phyloP scores from a whole-genome alignment of 2,888 invertebrate species.

The Criorhina ranunculi region DNA sequence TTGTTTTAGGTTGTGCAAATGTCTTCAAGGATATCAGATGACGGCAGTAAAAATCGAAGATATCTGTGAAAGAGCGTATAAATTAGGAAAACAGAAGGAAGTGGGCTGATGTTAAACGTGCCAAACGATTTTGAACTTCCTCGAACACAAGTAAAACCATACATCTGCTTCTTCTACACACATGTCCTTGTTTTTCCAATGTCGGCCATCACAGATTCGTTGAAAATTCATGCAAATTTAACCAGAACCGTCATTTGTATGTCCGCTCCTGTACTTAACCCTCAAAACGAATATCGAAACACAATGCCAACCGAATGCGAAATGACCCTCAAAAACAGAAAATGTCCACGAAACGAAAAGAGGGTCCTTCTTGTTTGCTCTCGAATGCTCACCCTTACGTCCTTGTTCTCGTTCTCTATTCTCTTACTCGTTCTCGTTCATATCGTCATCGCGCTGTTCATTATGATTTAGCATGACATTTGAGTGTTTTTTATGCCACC shows the following conservation, averaged over 20 bases:
- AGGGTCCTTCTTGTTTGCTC: slow-evolving; percentile 44
- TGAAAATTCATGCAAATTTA: slow-evolving; percentile 45
- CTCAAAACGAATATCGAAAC: slow-evolving; percentile 38
- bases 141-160: background rate
- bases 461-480: slow-evolving; percentile 75
- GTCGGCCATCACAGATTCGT: background rate
- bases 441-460: slow-evolving; percentile 31
- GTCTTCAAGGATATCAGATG: too few species aligned
- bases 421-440: slow-evolving; percentile 22
- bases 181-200: background rate
- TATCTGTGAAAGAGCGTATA: too few species aligned
- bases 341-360: slow-evolving; percentile 39
- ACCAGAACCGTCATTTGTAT: slow-evolving; percentile 33
- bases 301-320: slow-evolving; percentile 56
- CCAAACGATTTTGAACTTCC: background rate
- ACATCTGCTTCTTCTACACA: slow-evolving; percentile 19
- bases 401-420: slow-evolving; percentile 34
- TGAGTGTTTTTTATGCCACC: slow-evolving; percentile 28
- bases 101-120: too few species aligned
- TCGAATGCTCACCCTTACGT: slow-evolving; percentile 60
- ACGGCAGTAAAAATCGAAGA: too few species aligned
- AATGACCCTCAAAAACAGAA: slow-evolving; percentile 65
- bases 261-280: slow-evolving; percentile 42
- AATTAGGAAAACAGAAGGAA: too few species aligned
- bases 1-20: too few species aligned